A percentile compares a stretch with the other conserved stretches of the same genome.
These are phyloP conservation scores for Phoenoteleia sp. DNA, from an alignment of 2,888 invertebrate species.

Conservation along the genomic window DNA sequence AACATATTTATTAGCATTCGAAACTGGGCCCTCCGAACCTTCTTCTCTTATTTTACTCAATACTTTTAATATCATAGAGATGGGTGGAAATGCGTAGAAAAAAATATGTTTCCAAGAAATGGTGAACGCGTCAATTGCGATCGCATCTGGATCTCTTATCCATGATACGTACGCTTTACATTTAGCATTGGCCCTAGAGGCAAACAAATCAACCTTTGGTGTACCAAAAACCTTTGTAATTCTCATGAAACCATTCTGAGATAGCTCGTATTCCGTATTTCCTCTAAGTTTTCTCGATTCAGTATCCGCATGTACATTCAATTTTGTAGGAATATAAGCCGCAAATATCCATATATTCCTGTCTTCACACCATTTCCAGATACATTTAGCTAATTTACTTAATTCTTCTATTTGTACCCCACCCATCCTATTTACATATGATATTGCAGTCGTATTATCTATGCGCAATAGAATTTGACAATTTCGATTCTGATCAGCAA, in stretches of 20 bases:
- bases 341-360: slow-evolving; percentile 16
- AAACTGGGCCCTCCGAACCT: slow-evolving; percentile 77
- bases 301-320: not conserved
- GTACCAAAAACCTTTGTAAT: not conserved
- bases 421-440: slow-evolving; percentile 22
- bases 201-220: not conserved
- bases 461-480: slow-evolving; percentile 3
- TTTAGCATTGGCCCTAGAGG: not conserved
- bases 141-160: not conserved
- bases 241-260: not conserved
- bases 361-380: slow-evolving; percentile 14
- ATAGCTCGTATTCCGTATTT: not conserved
- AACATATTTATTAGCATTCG: too few species aligned
- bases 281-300: not conserved
- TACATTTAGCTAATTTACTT: slow-evolving; percentile 1
- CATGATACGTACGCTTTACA: not conserved
- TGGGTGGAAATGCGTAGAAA: slow-evolving; percentile 79
- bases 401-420: not conserved
- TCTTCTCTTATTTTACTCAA: slow-evolving; percentile 79
- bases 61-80: slow-evolving; percentile 75
- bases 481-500: slow-evolving; percentile 27
- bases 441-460: slow-evolving; percentile 35
- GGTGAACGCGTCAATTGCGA: not conserved
- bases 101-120: not conserved
- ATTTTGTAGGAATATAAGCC: not conserved